Conservation (phyloP, 2,888 invertebrate genomes). For the Macroteleia sp. region DNA sequence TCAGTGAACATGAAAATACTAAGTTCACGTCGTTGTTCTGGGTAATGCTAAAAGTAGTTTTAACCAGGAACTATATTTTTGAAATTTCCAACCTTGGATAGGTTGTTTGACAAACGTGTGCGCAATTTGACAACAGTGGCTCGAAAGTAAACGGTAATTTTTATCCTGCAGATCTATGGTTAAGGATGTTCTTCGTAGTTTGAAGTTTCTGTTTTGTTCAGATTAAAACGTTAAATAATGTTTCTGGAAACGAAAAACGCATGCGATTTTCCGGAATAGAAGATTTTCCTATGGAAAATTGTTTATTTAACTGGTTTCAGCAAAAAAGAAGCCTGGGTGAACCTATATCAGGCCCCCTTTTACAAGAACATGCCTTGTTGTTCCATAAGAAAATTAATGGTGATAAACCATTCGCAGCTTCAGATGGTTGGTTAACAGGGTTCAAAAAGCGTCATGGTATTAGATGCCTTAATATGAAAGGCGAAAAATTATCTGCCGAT, state of each 20-base stretch:
- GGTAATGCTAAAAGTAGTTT: no score
- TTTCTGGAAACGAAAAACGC: conserved; percentile 2
- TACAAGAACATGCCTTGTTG: not conserved
- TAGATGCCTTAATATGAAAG: not conserved
- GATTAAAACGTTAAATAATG: no score
- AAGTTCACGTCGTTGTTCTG: no score
- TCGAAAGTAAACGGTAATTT: no score
- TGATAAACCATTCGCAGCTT: not conserved
- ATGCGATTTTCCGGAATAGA: not conserved
- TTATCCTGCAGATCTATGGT: no score
- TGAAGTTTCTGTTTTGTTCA: no score
- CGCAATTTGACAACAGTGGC: no score
- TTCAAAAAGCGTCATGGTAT: conserved; percentile 15
- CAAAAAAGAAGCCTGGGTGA: conserved; percentile 15
- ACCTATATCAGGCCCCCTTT: conserved; percentile 1
- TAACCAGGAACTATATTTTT: no score
- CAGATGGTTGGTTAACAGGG: conserved; percentile 5
- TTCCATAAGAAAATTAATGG: conserved; percentile 16
- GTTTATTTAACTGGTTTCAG: conserved; percentile 23
- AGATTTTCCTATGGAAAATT: conserved; percentile 4
- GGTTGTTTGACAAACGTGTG: no score
- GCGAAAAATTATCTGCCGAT: conserved; percentile 19
- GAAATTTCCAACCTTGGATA: no score
- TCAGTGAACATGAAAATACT: no score
- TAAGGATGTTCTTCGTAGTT: no score